Evolutionary conservation across 2,888 invertebrate genomes (phyloP), one percentile per base, ranked within the genome.

Genomic region (Drosophila kokeensis): DNA sequence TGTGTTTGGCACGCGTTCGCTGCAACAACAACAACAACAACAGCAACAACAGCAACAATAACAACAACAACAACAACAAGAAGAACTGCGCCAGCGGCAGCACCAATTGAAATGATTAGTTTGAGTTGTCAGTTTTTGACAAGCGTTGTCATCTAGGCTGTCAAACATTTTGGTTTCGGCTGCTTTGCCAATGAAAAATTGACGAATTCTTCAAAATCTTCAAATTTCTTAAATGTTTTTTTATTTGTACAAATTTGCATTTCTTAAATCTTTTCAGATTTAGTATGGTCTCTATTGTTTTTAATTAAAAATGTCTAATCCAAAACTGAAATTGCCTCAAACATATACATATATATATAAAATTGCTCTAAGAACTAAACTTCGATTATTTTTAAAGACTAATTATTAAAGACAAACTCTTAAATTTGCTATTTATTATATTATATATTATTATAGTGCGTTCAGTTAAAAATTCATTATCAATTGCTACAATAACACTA

Each of bases 71-170:
- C 45, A 55, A 57, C 65, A 4, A 7, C 49, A 18, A 36, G 36
- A n/a, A n/a, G 49, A 40, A 40, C 62, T 29, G 24, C 59, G 45
- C 45, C 60, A 24, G 57, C 55, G 58, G 36, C 69, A 34, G 38
- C 55, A 59, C 71, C 81, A 79, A 74, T 85, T 79, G 74, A 79
- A 88, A 86, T 91, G 92, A 92, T 92, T 92, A 91, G 92, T 92
- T 92, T 86, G 85, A 79, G 79, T 82, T 92, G 92, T 91, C 92
- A 89, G 81, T 76, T 83, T 90, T 87, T 92, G 92, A 92, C 92
- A 91, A 85, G 86, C 78, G 83, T 89, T 92, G 92, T 92, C 92
- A 92, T 89, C 91, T 87, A 79, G 82, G 81, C 89, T 92, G 92
- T 91, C 91, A 92, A 92, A 90, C 89, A 90, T 82, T 90, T 88